Evolutionary conservation across 2,113 vertebrate species (phyloP), one percentile per base, ranked within the genome.

Genomic region (Dipodomys stephensi): DNA sequence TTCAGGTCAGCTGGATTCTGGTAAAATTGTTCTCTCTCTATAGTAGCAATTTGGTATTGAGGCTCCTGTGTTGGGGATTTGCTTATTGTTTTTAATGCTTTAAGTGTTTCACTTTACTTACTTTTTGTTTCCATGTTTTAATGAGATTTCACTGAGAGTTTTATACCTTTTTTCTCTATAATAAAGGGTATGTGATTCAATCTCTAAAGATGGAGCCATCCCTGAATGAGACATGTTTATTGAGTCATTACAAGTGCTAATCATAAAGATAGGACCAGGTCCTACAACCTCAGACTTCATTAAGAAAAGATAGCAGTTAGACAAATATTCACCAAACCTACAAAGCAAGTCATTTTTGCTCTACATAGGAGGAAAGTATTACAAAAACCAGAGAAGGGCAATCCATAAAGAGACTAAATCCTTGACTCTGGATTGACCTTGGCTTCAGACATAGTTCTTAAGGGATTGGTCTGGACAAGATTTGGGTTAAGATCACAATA

Each of bases 301-400:
- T 1, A 28, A 69, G n/a, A 1, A 4, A 0, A 32, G 13, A 12
- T 6, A 77, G 13, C 7, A 49, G 57, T 18, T n/a, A 15, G 4
- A 60, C 28, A 86, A 60, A 57, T 35, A 72, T 8, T 30, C 5
- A 5, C 25, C 44, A 30, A 0, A 32, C 7, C 60, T 67, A 25
- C 25, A 49, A 25, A 7, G 13, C 19, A 20, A 25, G 4, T 4
- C 71, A n/a, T 6, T 12, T 23, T n/a, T 57, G 35, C 19, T 64
- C 35, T 9, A n/a, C 57, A 64, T 1, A 32, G 32, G 53, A 25
- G 11, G 19, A 6, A 9, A 65, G 62, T 3, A 30, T 4, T 20
- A 4, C 7, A 35, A 30, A 10, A 2, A 0, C 39, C 39, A 22
- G 1, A n/a, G n/a, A 4, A 11, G 25, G 35, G 6, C 15, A 3